These are phyloP conservation scores for Xiphophorus maculatus DNA, from an alignment of 2,113 vertebrate species.

Conservation along the genomic window DNA sequence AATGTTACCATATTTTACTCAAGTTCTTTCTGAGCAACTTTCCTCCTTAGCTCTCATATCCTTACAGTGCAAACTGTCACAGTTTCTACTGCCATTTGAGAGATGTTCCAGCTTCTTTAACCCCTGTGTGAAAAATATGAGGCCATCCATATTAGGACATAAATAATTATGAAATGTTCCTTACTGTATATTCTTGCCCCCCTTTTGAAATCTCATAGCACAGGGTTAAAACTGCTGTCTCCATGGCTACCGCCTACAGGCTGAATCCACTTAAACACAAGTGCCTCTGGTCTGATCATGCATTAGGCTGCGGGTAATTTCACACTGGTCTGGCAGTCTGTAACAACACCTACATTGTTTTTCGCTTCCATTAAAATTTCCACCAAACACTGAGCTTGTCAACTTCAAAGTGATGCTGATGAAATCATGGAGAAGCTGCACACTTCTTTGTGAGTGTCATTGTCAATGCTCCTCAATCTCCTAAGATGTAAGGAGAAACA, in stretches of 20 bases:
- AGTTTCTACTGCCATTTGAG: constrained; percentile 13
- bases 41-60: constrained; percentile 7
- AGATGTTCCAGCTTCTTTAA: constrained; percentile 26
- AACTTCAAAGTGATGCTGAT: constrained; percentile 34
- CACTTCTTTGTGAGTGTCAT: constrained; percentile 14
- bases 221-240: constrained; percentile 62
- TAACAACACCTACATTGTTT: constrained; percentile 58
- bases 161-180: constrained; percentile 29
- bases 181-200: constrained; percentile 51
- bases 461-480: not conserved
- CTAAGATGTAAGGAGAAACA: not conserved
- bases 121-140: constrained; percentile 29
- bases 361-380: constrained; percentile 42
- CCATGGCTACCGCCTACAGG: constrained; percentile 69
- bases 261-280: constrained; percentile 68
- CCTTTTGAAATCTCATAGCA: constrained; percentile 40
- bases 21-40: not conserved
- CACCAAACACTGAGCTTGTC: constrained; percentile 16
- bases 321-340: constrained; percentile 43
- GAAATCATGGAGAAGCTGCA: constrained; percentile 10
- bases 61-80: constrained; percentile 1
- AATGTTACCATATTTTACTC: constrained; percentile 47
- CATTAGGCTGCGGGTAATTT: constrained; percentile 68
- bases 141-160: constrained; percentile 7
- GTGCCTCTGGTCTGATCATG: constrained; percentile 63